Evolutionary conservation across 2,113 vertebrate species (phyloP).

Genomic region (Pelmatolapia mariae): DNA sequence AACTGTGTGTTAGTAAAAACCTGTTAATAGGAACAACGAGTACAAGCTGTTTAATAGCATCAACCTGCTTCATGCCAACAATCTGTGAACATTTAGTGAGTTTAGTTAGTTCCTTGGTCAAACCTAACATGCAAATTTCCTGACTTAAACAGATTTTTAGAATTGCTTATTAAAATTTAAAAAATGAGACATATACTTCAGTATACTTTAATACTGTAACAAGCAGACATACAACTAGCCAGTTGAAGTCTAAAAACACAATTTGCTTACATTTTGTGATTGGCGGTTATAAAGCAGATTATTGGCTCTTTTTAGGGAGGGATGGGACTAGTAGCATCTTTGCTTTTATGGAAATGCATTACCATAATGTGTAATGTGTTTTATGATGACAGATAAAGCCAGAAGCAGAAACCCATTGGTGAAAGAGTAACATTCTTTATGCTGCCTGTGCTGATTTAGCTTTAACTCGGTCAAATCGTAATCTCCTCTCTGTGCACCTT

Average conservation of each 20-base stretch:
- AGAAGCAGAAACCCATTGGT: background rate
- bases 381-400: background rate
- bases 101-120: background rate
- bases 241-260: background rate
- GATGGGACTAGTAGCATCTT: background rate
- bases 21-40: background rate
- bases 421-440: background rate
- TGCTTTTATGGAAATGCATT: background rate
- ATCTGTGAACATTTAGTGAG: background rate
- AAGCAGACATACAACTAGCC: background rate
- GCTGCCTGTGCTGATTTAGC: background rate
- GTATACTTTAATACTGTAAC: background rate
- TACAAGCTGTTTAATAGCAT: conserved; percentile 8
- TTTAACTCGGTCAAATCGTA: background rate
- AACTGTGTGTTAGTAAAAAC: conserved; percentile 8
- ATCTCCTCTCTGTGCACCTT: background rate
- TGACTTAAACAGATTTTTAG: background rate
- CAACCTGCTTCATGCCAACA: background rate
- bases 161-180: background rate
- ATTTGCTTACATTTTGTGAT: background rate
- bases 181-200: background rate
- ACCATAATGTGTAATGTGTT: background rate
- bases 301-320: background rate
- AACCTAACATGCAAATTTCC: background rate
- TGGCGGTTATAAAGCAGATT: background rate